Conservation (phyloP, 2,113 vertebrate species). For the Rhizomys pruinosus region DNA sequence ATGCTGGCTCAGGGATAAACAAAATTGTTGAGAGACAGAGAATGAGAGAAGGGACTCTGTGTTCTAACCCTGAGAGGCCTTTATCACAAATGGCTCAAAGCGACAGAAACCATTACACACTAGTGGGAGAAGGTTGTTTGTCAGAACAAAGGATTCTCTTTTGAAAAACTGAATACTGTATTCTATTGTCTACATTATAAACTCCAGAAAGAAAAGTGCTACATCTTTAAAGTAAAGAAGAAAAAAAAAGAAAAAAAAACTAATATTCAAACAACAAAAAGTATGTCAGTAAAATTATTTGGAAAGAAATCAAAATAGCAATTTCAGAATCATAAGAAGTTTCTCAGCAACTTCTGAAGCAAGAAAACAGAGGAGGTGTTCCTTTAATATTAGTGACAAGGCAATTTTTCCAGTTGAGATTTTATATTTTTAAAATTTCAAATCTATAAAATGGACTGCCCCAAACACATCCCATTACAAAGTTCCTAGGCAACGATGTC, state of each 20-base stretch:
- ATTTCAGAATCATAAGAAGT: neutral
- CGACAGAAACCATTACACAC: no score
- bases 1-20: neutral
- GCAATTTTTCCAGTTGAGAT: neutral
- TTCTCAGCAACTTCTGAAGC: neutral
- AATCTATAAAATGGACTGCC: neutral
- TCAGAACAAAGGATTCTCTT: neutral
- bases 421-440: conserved; percentile 14
- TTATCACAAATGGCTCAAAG: neutral
- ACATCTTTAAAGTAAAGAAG: neutral
- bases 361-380: neutral
- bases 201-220: no score
- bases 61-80: neutral
- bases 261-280: neutral
- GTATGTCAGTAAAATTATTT: neutral
- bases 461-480: neutral
- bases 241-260: neutral
- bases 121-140: neutral
- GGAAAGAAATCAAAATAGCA: neutral
- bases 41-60: neutral
- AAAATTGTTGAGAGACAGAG: fast-evolving
- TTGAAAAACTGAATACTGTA: neutral
- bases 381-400: neutral
- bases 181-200: neutral
- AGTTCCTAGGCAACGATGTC: neutral